A percentile compares a stretch with the other conserved stretches of the same genome.
Conservation (phyloP, 2,113 vertebrate genomes). For the Pseudorasbora parva region DNA sequence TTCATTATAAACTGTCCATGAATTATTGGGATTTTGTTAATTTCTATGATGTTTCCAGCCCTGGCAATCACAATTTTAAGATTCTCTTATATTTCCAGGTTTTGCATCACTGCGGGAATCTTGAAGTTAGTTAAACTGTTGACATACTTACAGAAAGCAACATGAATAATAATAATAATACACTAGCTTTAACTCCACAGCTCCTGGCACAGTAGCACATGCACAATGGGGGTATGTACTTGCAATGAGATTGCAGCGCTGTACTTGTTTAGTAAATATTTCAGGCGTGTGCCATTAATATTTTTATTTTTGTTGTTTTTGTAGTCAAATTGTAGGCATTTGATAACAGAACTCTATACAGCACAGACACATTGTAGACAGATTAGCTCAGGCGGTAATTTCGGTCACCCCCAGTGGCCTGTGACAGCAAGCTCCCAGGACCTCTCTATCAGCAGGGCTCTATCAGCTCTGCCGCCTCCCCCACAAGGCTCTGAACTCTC, state of each 20-base stretch:
- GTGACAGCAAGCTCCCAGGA: slow-evolving; percentile 14
- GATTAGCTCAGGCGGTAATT: slow-evolving; percentile 28
- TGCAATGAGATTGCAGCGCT: too few relatives aligned
- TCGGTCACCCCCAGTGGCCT: slow-evolving; percentile 27
- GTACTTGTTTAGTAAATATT: not conserved
- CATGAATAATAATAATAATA: too few relatives aligned
- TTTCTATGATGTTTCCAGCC: not conserved
- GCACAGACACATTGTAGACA: not conserved
- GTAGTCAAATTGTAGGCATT: not conserved
- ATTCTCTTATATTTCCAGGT: not conserved
- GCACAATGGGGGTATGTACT: too few relatives aligned
- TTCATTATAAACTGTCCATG: not conserved
- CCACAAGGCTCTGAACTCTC: slow-evolving; percentile 68
- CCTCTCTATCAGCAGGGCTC: slow-evolving; percentile 34
- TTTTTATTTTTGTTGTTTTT: not conserved
- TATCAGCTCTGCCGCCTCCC: slow-evolving; percentile 58
- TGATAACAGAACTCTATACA: slow-evolving; percentile 5
- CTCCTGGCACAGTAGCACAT: too few relatives aligned
- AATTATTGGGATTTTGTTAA: not conserved
- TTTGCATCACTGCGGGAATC: too few relatives aligned
- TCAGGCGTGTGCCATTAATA: not conserved
- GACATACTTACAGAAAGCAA: too few relatives aligned
- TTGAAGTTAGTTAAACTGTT: too few relatives aligned
- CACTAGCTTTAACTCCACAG: too few relatives aligned
- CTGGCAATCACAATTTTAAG: not conserved